Conservation (phyloP, 2,797 vertebrate species). For the Pseudomugil gertrudae region DNA sequence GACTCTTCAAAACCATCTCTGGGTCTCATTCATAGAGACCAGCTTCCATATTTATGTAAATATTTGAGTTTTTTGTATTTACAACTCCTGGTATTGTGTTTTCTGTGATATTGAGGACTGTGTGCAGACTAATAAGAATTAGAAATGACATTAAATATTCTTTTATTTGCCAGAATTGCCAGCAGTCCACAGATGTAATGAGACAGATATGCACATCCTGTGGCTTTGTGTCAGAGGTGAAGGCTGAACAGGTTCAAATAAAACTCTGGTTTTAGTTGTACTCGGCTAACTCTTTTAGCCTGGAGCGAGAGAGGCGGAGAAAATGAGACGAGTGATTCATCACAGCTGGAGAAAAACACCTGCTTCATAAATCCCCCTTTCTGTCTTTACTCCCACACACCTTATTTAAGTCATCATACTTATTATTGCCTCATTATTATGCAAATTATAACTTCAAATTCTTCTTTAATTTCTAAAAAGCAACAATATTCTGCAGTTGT, state of each 20-base stretch:
- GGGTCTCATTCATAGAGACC: too few species aligned
- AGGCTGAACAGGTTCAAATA: constrained; percentile 3
- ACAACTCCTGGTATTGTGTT: too few species aligned
- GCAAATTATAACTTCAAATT: neutral
- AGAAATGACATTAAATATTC: too few species aligned
- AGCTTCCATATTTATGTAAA: too few species aligned
- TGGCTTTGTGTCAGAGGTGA: neutral
- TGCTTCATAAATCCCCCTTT: constrained; percentile 18
- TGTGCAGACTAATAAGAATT: too few species aligned
- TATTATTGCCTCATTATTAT: neutral
- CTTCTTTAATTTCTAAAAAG: neutral
- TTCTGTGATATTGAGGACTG: too few species aligned
- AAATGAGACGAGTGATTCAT: constrained; percentile 38
- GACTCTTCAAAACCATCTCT: too few species aligned
- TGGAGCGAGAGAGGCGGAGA: neutral
- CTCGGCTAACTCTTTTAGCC: constrained; percentile 18
- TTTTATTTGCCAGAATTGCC: too few species aligned
- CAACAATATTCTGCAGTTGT: constrained; percentile 11
- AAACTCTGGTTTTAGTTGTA: constrained; percentile 2
- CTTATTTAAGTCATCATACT: constrained; percentile 3
- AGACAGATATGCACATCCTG: neutral
- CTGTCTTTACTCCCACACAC: neutral
- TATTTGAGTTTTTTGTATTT: too few species aligned
- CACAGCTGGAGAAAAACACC: constrained; percentile 52
- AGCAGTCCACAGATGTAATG: too few species aligned